Evolutionary conservation across 2,888 invertebrate species (phyloP), one percentile per base, ranked within the genome.

Genomic region (Tenthredo livida): DNA sequence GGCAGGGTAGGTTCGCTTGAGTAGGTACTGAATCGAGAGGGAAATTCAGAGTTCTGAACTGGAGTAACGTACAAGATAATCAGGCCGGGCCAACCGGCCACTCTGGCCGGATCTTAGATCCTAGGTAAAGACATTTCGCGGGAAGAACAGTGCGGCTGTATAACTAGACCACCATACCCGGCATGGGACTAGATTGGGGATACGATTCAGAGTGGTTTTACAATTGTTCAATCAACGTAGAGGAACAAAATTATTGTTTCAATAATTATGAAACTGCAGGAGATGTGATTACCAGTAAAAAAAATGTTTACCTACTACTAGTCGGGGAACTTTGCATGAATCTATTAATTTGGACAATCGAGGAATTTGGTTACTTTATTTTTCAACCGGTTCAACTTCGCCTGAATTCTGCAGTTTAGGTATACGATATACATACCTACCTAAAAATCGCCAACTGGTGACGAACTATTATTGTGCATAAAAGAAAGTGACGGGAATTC

Each of bases 21-120:
- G 77, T 58, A 61, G 80, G 80, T 80, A 61, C 58, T 29, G 58
- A 80, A 80, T 80, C 21, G 58, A 61, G 80, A 58, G 80, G 61
- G 80, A 80, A 80, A 61, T 61, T 61, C 61, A 6, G 58, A 61
- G 58, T 80, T 61, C 61, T 80, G 61, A 61, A 80, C 40, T 80
- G 37, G 58, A 61, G 80, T 58, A 80, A 61, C 37, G 58, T 58
- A 61, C 61, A 17, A 61, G 58, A 80, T 80, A 80, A 80, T 80
- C 80, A 80, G 80, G 40, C 61, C 12, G 25, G 40, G 40, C 40
- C 15, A 29, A 80, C 80, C 33, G 77, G 33, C 33, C 54, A 77
- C 77, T 77, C 54, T 29, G 54, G 33, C 54, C 54, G 33, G 9
- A 77, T 77, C 77, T 77, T 29, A 29, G 54, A 54, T 54, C 77